These are phyloP conservation scores for Isichthys henryi DNA, from an alignment of 2,113 vertebrate genomes.

Conservation along the genomic window DNA sequence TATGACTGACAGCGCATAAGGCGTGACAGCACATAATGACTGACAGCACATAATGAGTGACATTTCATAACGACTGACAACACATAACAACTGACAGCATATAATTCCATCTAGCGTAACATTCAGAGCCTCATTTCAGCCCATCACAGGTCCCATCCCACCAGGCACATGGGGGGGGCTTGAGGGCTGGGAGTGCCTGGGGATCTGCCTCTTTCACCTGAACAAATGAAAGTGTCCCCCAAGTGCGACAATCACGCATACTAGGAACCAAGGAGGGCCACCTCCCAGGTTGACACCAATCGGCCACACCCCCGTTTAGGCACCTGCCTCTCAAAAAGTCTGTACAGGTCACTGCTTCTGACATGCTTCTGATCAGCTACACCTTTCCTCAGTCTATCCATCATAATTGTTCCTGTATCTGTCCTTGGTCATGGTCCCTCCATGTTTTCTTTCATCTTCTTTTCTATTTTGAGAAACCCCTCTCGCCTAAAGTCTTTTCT, in stretches of 20 bases:
- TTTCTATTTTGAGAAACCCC: not conserved
- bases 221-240: not conserved
- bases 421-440: not conserved
- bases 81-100: not conserved
- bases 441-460: not conserved
- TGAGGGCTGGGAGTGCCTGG: not conserved
- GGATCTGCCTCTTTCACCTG: not conserved
- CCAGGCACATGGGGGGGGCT: not conserved
- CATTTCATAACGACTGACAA: no score
- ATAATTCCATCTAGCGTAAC: not conserved
- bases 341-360: no score
- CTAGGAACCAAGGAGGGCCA: not conserved
- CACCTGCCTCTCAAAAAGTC: no score
- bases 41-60: no score
- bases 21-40: no score
- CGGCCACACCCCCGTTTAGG: no score
- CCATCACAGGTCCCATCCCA: not conserved
- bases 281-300: no score
- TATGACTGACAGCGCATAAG: not conserved
- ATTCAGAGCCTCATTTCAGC: not conserved
- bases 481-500: not conserved
- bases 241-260: not conserved
- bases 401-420: not conserved
- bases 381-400: not conserved
- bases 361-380: no score